Percentiles rank a stretch among this genome's conserved stretches.
phyloP scores from a whole-genome alignment of 2,888 invertebrate genomes.

The Platyscelio sp. region DNA sequence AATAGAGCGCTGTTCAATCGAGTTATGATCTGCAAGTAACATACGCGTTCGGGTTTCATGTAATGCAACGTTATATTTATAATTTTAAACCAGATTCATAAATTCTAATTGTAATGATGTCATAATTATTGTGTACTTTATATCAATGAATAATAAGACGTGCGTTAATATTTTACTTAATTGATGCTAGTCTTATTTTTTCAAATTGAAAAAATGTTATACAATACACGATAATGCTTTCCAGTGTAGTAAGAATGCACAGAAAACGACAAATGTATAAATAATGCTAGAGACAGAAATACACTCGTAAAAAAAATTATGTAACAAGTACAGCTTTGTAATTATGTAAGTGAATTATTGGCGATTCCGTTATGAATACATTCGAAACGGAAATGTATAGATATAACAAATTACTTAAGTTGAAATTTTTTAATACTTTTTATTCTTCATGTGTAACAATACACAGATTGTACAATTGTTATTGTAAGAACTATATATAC shows the following conservation, averaged over 20 bases:
- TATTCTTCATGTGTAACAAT: too few species aligned
- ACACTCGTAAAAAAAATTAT: too few species aligned
- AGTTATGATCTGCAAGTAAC: background rate
- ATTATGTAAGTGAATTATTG: constrained; percentile 12
- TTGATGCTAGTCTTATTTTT: background rate
- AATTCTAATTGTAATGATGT: constrained; percentile 24
- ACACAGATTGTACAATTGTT: too few species aligned
- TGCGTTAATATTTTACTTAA: background rate
- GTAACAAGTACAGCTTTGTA: background rate
- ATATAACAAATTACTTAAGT: background rate
- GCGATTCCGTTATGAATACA: constrained; percentile 6
- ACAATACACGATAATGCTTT: too few species aligned
- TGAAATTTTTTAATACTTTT: too few species aligned
- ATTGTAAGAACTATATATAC: too few species aligned
- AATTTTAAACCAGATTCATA: constrained; percentile 24
- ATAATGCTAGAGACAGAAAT: too few species aligned
- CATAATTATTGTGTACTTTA: constrained; percentile 4
- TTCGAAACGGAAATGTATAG: background rate
- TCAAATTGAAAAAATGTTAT: background rate
- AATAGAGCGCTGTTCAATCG: constrained; percentile 11
- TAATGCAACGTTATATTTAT: constrained; percentile 29
- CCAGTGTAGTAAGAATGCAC: background rate
- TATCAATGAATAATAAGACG: constrained; percentile 7
- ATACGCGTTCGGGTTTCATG: background rate
- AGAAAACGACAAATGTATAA: too few species aligned